phyloP scores from a whole-genome alignment of 2,888 invertebrate species.

The Eugnorisma glareosa region DNA sequence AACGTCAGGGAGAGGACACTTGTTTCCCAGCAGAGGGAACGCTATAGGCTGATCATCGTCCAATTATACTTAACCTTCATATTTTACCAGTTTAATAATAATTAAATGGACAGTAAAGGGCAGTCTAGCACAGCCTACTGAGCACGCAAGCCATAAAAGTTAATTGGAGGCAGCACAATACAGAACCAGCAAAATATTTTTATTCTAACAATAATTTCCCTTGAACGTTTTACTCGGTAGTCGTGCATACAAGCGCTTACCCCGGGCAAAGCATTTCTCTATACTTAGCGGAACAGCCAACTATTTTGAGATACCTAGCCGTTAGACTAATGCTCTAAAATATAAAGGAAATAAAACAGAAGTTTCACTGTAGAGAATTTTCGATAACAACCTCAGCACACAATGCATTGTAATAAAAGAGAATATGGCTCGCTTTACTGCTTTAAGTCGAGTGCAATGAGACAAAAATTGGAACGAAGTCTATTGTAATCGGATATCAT shows the following conservation, averaged over 20 bases:
- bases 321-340: slow-evolving; percentile 24
- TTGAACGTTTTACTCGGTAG: background rate
- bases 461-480: too few species aligned
- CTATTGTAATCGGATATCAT: too few species aligned
- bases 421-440: slow-evolving; percentile 10
- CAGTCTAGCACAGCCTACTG: slow-evolving; percentile 13
- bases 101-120: slow-evolving; percentile 16
- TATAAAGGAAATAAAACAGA: slow-evolving; percentile 28
- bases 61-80: background rate
- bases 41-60: background rate
- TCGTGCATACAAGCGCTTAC: background rate
- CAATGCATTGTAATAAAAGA: background rate
- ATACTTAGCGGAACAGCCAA: slow-evolving; percentile 23
- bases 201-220: slow-evolving; percentile 13
- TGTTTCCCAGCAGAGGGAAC: too few species aligned
- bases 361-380: slow-evolving; percentile 3
- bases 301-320: slow-evolving; percentile 42
- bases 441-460: too few species aligned
- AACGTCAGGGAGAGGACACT: background rate
- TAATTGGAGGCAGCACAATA: slow-evolving; percentile 26
- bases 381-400: slow-evolving; percentile 3
- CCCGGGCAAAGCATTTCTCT: slow-evolving; percentile 11
- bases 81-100: slow-evolving; percentile 1
- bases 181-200: slow-evolving; percentile 26
- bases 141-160: slow-evolving; percentile 32